Base-by-base conservation (phyloP, 2,888 invertebrate genomes). In the Tachina grossa region DNA sequence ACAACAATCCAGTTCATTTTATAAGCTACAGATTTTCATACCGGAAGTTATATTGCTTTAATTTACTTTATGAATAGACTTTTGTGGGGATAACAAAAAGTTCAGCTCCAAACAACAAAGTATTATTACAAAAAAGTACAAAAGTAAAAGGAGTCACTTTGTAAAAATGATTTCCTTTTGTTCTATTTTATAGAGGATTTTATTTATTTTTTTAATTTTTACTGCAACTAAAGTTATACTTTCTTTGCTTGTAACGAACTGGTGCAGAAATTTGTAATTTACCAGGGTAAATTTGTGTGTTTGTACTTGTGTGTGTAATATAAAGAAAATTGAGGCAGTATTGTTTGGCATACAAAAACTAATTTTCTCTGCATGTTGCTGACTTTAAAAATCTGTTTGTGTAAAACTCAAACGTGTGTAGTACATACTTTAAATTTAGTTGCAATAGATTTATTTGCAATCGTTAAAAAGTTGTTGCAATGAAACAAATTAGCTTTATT, bases 221-320 rank as follows among this genome's bases (percentile, higher is more conserved):
- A 76, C 71, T 82, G 69, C 57, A 76, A 65, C 65, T 63, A 49
- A 49, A 51, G 19, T 43, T 77, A 61, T 53, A 31, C 71, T 5
- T 57, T 76, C 43, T 79, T 66, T 78, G 49, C 74, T 72, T 72
- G 55, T 43, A 39, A 75, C 45, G 82, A 85, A 85, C 75, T 85
- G 82, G 85, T 82, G 85, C 85, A 85, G 82, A 85, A 85, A 75
- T 78, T 85, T 77, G 76, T 77, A 77, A 81, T 81, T 71, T 75
- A 41, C 19, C 80, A 71, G 45, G 77, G 76, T 72, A 76, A 84
- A 72, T 84, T 83, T 77, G 77, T 77, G n/a, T 41, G 4, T 66
- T 51, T 74, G 53, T 45, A 53, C 47, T 69, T 61, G 49, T 74
- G 14, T 72, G 19, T 16, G n/a, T 0, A 77, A 13, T 31, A 61